Evolutionary conservation across 1,140 invertebrate species (phyloP).

Genomic region (Asbolus verrucosus): DNA sequence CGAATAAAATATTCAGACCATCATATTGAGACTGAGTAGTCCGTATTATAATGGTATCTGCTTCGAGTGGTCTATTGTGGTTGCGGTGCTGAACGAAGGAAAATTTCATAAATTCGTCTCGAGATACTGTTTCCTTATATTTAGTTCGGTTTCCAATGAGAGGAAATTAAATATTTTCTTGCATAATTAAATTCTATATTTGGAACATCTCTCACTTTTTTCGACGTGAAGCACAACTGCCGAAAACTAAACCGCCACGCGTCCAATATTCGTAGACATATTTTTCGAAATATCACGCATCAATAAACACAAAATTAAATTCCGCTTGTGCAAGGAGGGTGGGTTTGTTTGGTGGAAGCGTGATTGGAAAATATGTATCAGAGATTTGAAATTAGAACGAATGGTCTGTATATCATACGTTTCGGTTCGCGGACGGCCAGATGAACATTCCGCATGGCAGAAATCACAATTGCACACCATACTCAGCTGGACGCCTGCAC

Average conservation of each 20-base stretch:
- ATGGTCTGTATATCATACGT: conserved; percentile 23
- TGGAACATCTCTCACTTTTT: conserved; percentile 1
- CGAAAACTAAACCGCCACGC: conserved; percentile 30
- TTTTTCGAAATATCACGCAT: conserved; percentile 35
- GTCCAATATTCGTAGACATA: background rate
- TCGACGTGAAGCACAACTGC: no score
- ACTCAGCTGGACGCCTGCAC: background rate
- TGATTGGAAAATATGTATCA: conserved; percentile 51
- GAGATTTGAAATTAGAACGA: conserved; percentile 46
- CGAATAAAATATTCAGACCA: conserved; percentile 49
- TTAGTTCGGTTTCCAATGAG: conserved; percentile 26
- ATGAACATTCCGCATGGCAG: conserved; percentile 4
- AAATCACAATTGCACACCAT: background rate
- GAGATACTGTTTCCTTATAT: background rate
- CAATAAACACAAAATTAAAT: conserved; percentile 44
- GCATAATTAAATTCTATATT: conserved; percentile 44
- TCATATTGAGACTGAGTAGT: conserved; percentile 47
- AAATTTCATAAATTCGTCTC: conserved; percentile 44
- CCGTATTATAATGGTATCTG: conserved; percentile 47
- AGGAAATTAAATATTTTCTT: conserved; percentile 42
- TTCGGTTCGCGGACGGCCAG: background rate
- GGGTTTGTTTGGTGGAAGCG: conserved; percentile 25
- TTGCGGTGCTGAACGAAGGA: background rate
- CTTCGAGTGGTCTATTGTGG: conserved; percentile 47
- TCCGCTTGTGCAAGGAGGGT: conserved; percentile 23